phyloP scores from a whole-genome alignment of 2,797 vertebrate species.

The Mormyrus hasselquistii region DNA sequence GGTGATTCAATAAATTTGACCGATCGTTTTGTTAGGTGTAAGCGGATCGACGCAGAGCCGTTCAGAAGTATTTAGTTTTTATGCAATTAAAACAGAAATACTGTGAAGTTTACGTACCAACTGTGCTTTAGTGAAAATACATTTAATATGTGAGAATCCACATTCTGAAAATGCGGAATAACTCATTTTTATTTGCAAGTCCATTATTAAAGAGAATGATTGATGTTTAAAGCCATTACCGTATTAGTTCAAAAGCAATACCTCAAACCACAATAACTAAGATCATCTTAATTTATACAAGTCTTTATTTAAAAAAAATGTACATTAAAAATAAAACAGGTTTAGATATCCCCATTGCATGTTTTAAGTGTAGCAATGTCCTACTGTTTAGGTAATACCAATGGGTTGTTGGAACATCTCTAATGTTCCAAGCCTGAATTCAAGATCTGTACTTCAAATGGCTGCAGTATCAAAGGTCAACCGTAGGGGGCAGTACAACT shows the following conservation, averaged over 20 bases:
- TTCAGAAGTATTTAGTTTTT: neutral
- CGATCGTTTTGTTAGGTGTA: neutral
- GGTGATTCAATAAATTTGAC: neutral
- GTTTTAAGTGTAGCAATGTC: neutral
- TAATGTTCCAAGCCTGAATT: neutral
- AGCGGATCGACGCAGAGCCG: neutral
- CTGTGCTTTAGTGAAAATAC: neutral
- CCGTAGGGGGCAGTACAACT: neutral
- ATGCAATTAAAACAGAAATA: neutral
- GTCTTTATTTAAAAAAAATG: conserved; percentile 3
- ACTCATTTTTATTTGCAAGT: neutral
- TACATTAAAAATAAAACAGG: neutral
- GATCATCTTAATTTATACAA: neutral
- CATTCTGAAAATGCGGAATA: neutral
- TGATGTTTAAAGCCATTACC: neutral
- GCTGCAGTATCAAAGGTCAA: neutral
- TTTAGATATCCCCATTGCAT: neutral
- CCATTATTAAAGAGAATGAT: neutral
- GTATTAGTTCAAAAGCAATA: neutral
- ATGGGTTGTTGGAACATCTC: neutral
- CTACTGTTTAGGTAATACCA: neutral
- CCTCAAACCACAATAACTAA: neutral
- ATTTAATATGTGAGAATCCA: neutral
- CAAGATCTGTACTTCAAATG: neutral
- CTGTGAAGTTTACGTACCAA: neutral